These are phyloP conservation scores for Pluvianellus socialis DNA, from an alignment of 2,113 vertebrate genomes.

Conservation along the genomic window DNA sequence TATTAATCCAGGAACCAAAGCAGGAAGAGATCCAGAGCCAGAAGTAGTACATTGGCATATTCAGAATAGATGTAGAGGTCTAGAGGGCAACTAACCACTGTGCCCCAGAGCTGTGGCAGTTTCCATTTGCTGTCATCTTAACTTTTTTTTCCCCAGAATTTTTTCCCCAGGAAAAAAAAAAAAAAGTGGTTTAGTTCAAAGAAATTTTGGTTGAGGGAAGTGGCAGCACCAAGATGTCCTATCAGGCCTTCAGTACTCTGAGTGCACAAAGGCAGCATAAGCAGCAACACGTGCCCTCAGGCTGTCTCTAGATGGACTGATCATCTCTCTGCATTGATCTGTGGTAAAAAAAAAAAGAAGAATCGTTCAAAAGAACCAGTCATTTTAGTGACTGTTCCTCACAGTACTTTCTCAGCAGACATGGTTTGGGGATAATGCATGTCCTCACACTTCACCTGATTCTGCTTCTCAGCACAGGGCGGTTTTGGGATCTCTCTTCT, in stretches of 20 bases:
- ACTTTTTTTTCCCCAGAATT: too few species aligned
- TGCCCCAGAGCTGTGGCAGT: neutral
- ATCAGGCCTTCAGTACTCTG: neutral
- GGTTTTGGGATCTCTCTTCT: neutral
- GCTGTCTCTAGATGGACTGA: neutral
- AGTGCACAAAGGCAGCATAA: neutral
- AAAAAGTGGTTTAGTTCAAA: neutral
- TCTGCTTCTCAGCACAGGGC: neutral
- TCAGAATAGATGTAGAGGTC: neutral
- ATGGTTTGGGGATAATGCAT: neutral
- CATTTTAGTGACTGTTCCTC: neutral
- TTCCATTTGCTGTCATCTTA: neutral
- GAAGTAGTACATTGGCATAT: neutral
- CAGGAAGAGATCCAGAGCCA: neutral
- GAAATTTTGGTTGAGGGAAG: neutral
- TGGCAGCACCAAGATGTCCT: neutral
- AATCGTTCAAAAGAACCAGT: fast-evolving
- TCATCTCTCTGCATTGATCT: neutral
- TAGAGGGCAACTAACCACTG: neutral
- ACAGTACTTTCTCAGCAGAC: fast-evolving
- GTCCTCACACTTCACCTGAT: neutral
- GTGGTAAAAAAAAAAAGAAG: neutral
- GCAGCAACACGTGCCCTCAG: neutral
- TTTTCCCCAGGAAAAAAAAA: neutral
- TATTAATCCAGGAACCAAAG: neutral